These are phyloP conservation scores for Natrix natrix DNA, from an alignment of 2,797 vertebrate species.

Conservation along the genomic window DNA sequence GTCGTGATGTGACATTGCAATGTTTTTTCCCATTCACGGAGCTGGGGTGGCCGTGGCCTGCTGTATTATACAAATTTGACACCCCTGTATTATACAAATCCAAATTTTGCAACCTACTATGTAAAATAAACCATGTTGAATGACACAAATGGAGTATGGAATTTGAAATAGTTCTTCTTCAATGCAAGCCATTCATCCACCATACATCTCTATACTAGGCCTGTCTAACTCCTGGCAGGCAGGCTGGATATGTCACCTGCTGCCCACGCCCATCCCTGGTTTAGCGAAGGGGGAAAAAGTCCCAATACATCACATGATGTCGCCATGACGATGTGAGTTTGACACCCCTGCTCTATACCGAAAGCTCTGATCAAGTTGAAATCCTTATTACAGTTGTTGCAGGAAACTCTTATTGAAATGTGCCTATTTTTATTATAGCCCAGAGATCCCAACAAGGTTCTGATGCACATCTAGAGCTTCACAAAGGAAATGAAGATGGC, in stretches of 20 bases:
- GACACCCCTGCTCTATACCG: neutral
- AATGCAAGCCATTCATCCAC: neutral
- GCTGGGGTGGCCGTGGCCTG: too few species aligned
- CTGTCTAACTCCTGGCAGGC: too few species aligned
- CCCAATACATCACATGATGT: too few species aligned
- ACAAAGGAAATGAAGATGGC: neutral
- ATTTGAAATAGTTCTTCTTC: slow-evolving; percentile 1
- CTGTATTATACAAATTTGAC: slow-evolving; percentile 66
- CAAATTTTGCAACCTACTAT: slow-evolving; percentile 76
- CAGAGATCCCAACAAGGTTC: neutral
- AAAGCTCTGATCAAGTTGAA: neutral
- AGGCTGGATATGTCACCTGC: too few species aligned
- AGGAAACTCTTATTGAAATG: neutral
- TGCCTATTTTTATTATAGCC: neutral
- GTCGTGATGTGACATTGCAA: accelerated
- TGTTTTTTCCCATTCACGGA: too few species aligned
- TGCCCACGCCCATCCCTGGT: too few species aligned
- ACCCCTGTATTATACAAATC: slow-evolving; percentile 70
- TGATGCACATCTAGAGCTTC: neutral
- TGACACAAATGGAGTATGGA: slow-evolving; percentile 14
- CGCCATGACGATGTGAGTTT: too few species aligned
- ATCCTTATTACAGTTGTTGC: neutral
- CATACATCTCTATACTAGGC: neutral
- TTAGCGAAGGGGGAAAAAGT: too few species aligned
- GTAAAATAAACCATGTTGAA: slow-evolving; percentile 12